Conservation (phyloP, 1,140 invertebrate genomes). For the Mylabris phalerata region DNA sequence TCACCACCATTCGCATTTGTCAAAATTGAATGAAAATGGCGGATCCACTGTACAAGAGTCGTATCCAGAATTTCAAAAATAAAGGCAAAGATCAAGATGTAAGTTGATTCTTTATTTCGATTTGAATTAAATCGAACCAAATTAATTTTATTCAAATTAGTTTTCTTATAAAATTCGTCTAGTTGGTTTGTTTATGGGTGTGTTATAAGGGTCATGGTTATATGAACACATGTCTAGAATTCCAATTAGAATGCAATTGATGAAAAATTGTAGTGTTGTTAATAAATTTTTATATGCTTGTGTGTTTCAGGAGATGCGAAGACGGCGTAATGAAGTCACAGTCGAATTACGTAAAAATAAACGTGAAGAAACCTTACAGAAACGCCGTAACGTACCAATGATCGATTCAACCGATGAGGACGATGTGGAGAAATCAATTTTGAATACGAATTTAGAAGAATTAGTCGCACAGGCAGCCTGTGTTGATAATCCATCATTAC, state of each 20-base stretch:
- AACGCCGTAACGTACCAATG: conserved; percentile 87
- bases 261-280: neutral
- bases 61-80: conserved; percentile 92
- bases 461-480: conserved; percentile 68
- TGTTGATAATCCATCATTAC: conserved; percentile 59
- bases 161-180: neutral
- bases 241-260: neutral
- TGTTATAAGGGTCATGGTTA: too few species aligned
- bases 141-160: neutral
- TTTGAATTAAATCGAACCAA: neutral
- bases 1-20: conserved; percentile 27
- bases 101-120: conserved; percentile 45
- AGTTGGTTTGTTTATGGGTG: neutral
- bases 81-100: conserved; percentile 96
- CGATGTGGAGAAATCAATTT: conserved; percentile 62
- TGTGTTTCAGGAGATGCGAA: conserved; percentile 78
- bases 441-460: conserved; percentile 58
- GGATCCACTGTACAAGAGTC: conserved; percentile 68
- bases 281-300: neutral
- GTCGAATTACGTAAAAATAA: conserved; percentile 95
- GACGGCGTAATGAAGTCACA: conserved; percentile 90
- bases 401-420: conserved; percentile 76
- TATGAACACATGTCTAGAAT: neutral
- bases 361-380: conserved; percentile 91
- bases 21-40: conserved; percentile 63